Evolutionary conservation across 2,888 invertebrate genomes (phyloP), one percentile per base, ranked within the genome.

Genomic region (Yponomeuta sedellus): DNA sequence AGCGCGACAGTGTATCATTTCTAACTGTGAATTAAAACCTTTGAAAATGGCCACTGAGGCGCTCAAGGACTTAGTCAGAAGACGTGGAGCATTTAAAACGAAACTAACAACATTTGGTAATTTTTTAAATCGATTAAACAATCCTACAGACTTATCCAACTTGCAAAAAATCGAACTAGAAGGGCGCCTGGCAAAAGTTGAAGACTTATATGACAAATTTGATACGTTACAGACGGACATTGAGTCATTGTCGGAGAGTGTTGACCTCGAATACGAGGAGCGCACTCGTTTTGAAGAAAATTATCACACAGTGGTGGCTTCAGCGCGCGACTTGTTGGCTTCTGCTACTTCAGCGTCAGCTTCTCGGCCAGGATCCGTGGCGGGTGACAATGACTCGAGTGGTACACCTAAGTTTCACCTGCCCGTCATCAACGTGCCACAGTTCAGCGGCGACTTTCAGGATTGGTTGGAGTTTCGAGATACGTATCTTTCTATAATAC

Each of bases 181-280:
- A 56, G 39, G 39, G 11, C 66, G 68, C 1, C 25, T 68, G 22
- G 57, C 19, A 20, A 25, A 56, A 1, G 58, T 68, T 20, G 68
- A 68, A 52, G 19, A 10, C 12, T 25, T 65, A 40, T 68, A 65
- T 44, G 39, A 16, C 16, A 63, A 68, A 59, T 70, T 66, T 52
- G 69, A 70, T 64, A 56, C 63, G 40, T 67, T 70, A 59, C 68
- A 70, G 68, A 64, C 44, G 10, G 66, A 68, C 2, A 52, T 70
- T 22, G 70, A 70, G 57, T 22, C 57, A 19, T 22, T 67, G n/a
- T 66, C 66, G 40, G 69, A 70, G 28, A 10, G 66, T 28, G 61
- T 63, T 16, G 68, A 69, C 16, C 65, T 57, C 20, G 62, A 66
- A 57, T 66, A 61, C 20, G 65, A n/a, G 3, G 70, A 70, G 56